Percentiles rank a stretch among this genome's conserved stretches.
These are phyloP conservation scores for Tyria jacobaeae DNA, from an alignment of 2,888 invertebrate species.

Conservation along the genomic window DNA sequence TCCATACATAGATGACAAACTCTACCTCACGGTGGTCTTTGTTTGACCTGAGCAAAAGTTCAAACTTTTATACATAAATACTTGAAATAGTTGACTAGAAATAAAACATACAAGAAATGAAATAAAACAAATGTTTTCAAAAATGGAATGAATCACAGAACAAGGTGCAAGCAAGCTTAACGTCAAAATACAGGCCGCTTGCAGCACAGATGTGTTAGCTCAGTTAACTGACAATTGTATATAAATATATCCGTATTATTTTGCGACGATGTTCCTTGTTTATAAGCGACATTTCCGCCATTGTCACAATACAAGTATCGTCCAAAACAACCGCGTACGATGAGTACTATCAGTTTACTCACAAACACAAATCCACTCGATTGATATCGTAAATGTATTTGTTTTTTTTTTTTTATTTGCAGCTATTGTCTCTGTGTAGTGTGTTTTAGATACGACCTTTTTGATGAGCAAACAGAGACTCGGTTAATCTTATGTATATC, in stretches of 20 bases:
- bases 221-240: slow-evolving; percentile 17
- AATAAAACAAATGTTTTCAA: too few relatives aligned
- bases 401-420: slow-evolving; percentile 5
- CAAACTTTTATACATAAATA: too few relatives aligned
- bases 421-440: slow-evolving; percentile 2
- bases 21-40: neutral
- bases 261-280: slow-evolving; percentile 67
- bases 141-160: too few relatives aligned
- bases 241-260: slow-evolving; percentile 58
- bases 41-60: neutral
- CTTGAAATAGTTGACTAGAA: too few relatives aligned
- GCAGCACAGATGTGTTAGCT: neutral
- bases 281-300: slow-evolving; percentile 55
- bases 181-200: neutral
- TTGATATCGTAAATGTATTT: slow-evolving; percentile 8
- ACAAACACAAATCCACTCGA: slow-evolving; percentile 4
- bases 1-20: neutral
- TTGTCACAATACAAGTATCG: slow-evolving; percentile 50
- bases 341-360: slow-evolving; percentile 38
- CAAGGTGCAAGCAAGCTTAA: too few relatives aligned
- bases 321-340: slow-evolving; percentile 36
- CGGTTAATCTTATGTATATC: too few relatives aligned
- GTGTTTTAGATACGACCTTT: neutral
- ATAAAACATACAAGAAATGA: too few relatives aligned
- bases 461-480: neutral